phyloP scores from a whole-genome alignment of 1,140 invertebrate species.

The Agrypnia vestita region DNA sequence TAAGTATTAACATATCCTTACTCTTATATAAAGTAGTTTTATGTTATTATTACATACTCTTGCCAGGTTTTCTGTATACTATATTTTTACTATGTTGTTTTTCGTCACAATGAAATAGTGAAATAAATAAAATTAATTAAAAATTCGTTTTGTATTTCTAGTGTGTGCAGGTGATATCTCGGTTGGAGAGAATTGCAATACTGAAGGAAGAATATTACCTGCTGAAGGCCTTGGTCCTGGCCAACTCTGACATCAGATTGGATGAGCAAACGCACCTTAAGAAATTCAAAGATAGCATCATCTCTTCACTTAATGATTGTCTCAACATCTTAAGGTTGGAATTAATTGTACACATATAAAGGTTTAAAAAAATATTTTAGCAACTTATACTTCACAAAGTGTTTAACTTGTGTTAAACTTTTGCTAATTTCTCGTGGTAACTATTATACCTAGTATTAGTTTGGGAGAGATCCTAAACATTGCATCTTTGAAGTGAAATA shows the following conservation, averaged over 20 bases:
- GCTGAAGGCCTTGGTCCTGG: constrained; percentile 92
- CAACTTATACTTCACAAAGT: no score
- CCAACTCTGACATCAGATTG: constrained; percentile 92
- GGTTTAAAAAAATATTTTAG: no score
- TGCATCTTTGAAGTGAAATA: no score
- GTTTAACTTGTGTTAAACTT: no score
- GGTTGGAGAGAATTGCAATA: constrained; percentile 87
- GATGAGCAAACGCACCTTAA: constrained; percentile 89
- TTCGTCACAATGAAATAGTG: background rate
- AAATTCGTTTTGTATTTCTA: constrained; percentile 63
- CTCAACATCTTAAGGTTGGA: constrained; percentile 82
- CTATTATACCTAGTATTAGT: no score
- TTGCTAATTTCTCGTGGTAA: no score
- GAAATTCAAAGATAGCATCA: constrained; percentile 90
- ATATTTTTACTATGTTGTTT: no score
- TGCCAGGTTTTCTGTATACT: no score
- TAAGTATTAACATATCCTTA: constrained; percentile 67
- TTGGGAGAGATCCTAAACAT: no score
- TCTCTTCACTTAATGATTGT: constrained; percentile 89
- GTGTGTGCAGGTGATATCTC: constrained; percentile 89
- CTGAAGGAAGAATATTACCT: constrained; percentile 94
- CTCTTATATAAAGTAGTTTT: constrained; percentile 24
- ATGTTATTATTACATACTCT: no score
- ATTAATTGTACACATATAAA: no score
- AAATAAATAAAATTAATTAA: background rate